Percentiles rank a stretch among this genome's conserved stretches.
These are phyloP conservation scores for Macrobrachium rosenbergii DNA, from an alignment of 1,140 invertebrate genomes.

Conservation along the genomic window DNA sequence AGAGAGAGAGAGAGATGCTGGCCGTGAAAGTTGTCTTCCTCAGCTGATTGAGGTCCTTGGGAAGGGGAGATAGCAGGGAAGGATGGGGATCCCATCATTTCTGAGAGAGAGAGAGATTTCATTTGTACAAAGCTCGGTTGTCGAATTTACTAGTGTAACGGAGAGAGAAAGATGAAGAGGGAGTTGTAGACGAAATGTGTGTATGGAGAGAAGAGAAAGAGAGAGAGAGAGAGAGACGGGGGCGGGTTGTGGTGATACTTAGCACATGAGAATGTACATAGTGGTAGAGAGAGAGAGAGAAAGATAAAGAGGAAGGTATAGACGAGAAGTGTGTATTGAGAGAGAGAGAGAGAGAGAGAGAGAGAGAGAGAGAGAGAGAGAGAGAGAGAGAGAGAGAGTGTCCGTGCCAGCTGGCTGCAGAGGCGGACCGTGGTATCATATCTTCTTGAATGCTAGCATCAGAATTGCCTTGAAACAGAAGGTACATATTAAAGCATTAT, in stretches of 20 bases:
- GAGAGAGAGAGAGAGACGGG: neutral
- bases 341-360: neutral
- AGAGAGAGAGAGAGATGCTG: neutral
- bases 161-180: too few relatives aligned
- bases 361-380: neutral
- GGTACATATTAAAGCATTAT: too few relatives aligned
- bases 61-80: neutral
- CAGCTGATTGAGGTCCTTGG: neutral
- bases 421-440: neutral
- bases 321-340: neutral
- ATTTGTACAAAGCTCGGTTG: too few relatives aligned
- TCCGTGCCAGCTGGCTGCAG: neutral
- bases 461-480: neutral
- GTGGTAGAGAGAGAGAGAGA: neutral
- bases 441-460: neutral
- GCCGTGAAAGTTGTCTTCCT: neutral
- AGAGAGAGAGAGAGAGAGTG: neutral
- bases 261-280: neutral
- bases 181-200: neutral
- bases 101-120: too few relatives aligned
- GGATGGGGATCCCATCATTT: neutral
- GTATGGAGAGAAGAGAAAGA: neutral
- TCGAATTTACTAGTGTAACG: neutral
- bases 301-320: neutral
- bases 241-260: neutral